These are phyloP conservation scores for Porites cylindrica DNA, from an alignment of 92 coral and sea anemone genomes.

Conservation along the genomic window DNA sequence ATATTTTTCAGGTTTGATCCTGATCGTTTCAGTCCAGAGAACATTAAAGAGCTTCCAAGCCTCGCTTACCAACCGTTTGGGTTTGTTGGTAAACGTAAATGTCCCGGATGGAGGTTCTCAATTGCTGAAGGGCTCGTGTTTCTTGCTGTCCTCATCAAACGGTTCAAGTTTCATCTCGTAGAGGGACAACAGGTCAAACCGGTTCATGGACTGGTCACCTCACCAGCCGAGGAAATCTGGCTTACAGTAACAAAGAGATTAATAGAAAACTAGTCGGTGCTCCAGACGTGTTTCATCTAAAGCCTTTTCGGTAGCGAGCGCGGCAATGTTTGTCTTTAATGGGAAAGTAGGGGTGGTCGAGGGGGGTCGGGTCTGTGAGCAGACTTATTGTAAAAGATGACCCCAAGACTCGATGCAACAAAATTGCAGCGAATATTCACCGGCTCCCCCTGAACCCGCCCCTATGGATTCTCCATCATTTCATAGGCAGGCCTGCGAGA, in stretches of 20 bases:
- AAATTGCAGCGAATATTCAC: no score
- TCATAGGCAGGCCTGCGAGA: no score
- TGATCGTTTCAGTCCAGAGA: conserved; percentile 89
- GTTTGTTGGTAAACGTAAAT: conserved; percentile 97
- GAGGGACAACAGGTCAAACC: conserved; percentile 92
- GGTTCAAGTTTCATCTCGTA: conserved; percentile 89
- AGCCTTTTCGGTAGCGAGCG: no score
- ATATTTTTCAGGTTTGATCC: conserved; percentile 88
- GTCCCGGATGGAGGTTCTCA: conserved; percentile 95
- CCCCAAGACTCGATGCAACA: no score
- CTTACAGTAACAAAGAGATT: conserved; percentile 76
- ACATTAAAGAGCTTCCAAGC: conserved; percentile 83
- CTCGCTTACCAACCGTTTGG: conserved; percentile 97
- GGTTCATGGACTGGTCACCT: conserved; percentile 80
- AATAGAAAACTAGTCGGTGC: not conserved
- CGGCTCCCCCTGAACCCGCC: no score
- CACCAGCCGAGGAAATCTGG: conserved; percentile 94
- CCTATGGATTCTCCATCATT: no score
- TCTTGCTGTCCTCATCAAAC: conserved; percentile 82
- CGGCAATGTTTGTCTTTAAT: no score
- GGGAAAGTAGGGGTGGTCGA: no score
- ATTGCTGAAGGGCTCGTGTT: conserved; percentile 89
- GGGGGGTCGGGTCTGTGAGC: no score
- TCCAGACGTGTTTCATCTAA: no score
- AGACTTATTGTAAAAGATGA: no score